Evolutionary conservation across 2,797 vertebrate species (phyloP).

Genomic region (Liasis olivaceus): DNA sequence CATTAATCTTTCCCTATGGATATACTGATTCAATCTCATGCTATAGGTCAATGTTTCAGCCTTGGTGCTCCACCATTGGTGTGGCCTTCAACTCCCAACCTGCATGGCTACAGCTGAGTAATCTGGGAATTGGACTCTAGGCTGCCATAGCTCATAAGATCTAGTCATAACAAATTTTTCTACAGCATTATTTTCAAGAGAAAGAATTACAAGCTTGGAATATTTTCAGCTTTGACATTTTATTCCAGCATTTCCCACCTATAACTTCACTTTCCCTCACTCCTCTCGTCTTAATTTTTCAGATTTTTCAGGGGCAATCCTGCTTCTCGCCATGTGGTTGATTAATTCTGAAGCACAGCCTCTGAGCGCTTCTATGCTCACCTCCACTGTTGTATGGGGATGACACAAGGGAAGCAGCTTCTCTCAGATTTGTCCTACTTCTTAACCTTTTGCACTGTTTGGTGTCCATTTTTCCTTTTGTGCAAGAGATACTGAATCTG

Average conservation of each 20-base stretch:
- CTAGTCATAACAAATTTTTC: conserved; percentile 24
- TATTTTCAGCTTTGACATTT: conserved; percentile 29
- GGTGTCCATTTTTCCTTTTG: conserved; percentile 50
- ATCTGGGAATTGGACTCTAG: not conserved
- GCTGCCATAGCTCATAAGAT: not conserved
- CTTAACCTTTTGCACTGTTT: conserved; percentile 66
- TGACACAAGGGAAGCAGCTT: conserved; percentile 63
- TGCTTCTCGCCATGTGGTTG: conserved; percentile 25
- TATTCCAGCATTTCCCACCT: conserved; percentile 28
- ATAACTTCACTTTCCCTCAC: conserved; percentile 12
- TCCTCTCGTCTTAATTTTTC: conserved; percentile 1
- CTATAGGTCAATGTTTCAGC: not conserved
- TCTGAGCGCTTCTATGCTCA: conserved; percentile 36
- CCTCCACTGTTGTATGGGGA: conserved; percentile 34
- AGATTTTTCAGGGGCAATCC: conserved; percentile 19
- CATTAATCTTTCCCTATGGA: not conserved
- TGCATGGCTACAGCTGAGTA: not conserved
- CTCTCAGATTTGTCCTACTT: conserved; percentile 60
- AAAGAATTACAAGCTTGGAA: conserved; percentile 38
- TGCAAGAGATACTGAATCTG: conserved; percentile 54
- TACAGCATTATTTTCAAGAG: conserved; percentile 14
- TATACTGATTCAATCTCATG: not conserved
- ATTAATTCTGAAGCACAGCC: conserved; percentile 48
- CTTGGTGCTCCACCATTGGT: too few relatives aligned
- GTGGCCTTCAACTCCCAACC: too few relatives aligned